These are phyloP conservation scores for Macrobrachium nipponense DNA, from an alignment of 1,140 invertebrate genomes.

Conservation along the genomic window DNA sequence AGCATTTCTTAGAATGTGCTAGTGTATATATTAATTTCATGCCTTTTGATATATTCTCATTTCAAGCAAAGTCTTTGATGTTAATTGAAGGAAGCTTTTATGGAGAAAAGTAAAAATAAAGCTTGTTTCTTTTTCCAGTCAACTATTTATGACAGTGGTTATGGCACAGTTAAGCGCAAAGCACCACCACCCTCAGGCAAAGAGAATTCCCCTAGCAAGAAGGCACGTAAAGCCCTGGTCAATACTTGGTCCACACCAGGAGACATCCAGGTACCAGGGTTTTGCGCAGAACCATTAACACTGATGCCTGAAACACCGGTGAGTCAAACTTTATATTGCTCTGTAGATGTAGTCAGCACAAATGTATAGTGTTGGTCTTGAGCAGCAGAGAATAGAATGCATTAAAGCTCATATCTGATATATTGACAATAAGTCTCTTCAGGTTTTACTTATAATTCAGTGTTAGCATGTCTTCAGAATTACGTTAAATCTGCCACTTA, in stretches of 20 bases:
- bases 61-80: too few species aligned
- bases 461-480: too few species aligned
- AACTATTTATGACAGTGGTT: slow-evolving; percentile 74
- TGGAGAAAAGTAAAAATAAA: not conserved
- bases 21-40: not conserved
- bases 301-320: slow-evolving; percentile 83
- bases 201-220: slow-evolving; percentile 72
- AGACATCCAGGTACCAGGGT: slow-evolving; percentile 66
- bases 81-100: not conserved
- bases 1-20: slow-evolving; percentile 13
- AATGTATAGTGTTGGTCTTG: not conserved
- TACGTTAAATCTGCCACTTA: too few species aligned
- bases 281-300: slow-evolving; percentile 73
- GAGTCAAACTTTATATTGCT: slow-evolving; percentile 67
- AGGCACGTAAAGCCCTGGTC: slow-evolving; percentile 81
- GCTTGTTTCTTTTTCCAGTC: slow-evolving; percentile 63
- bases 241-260: slow-evolving; percentile 76
- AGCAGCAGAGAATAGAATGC: not conserved
- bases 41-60: not conserved
- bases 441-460: too few species aligned
- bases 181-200: slow-evolving; percentile 54
- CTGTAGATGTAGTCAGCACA: not conserved
- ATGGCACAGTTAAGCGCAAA: slow-evolving; percentile 72
- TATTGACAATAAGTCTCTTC: not conserved
- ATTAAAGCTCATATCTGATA: not conserved